Evolutionary conservation across 1,140 invertebrate species (phyloP).

Genomic region (Aplysia californica): DNA sequence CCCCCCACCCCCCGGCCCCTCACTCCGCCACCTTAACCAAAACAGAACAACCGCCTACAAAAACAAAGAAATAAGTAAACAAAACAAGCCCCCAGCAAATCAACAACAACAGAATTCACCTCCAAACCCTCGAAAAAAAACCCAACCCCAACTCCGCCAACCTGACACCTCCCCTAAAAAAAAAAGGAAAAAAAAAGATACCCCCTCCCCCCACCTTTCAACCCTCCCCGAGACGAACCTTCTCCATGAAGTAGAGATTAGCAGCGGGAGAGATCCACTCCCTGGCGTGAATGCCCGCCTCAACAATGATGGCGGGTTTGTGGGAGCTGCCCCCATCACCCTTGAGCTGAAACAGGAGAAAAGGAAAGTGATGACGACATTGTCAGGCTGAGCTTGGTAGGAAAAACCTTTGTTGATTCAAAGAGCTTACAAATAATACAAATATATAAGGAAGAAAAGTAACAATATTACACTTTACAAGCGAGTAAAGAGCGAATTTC

Average conservation of each 20-base stretch:
- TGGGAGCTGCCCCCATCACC: background rate
- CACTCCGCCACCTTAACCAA: too few relatives aligned
- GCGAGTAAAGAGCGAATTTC: too few relatives aligned
- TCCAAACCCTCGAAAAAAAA: background rate
- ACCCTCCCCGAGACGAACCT: slow-evolving; percentile 42
- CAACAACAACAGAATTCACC: background rate
- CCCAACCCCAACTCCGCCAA: background rate
- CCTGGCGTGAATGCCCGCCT: slow-evolving; percentile 67
- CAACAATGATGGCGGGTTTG: slow-evolving; percentile 51
- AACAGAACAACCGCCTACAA: too few relatives aligned
- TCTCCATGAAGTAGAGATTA: slow-evolving; percentile 65
- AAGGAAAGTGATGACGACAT: too few relatives aligned
- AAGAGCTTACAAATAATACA: too few relatives aligned
- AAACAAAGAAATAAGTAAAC: too few relatives aligned
- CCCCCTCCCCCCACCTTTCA: background rate
- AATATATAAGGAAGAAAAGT: too few relatives aligned
- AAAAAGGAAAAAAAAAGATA: background rate
- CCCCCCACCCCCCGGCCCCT: too few relatives aligned
- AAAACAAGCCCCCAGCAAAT: background rate
- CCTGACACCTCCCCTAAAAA: too few relatives aligned
- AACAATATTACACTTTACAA: too few relatives aligned
- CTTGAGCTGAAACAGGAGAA: background rate
- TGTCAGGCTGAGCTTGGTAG: too few relatives aligned
- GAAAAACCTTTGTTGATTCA: too few relatives aligned
- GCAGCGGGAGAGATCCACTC: slow-evolving; percentile 70